Conservation (phyloP, 2,797 vertebrate genomes). For the Prionace glauca region DNA sequence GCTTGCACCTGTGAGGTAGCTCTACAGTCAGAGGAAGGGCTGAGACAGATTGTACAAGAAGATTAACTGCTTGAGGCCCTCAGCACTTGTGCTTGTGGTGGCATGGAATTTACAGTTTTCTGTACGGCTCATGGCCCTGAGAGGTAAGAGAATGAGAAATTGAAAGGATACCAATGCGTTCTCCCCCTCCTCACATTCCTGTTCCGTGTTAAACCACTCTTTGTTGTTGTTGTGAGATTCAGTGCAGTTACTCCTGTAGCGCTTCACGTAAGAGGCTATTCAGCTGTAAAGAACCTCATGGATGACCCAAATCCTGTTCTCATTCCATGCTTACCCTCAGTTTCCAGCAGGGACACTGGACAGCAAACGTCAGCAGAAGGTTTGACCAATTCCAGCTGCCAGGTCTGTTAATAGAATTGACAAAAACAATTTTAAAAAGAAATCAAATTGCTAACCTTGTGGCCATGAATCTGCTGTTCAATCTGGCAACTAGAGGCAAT, state of each 20-base stretch:
- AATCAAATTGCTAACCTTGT: neutral
- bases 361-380: neutral
- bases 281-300: neutral
- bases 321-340: neutral
- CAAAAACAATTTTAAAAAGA: neutral
- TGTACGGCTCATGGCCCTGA: neutral
- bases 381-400: neutral
- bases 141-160: neutral
- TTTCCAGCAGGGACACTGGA: neutral
- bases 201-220: neutral
- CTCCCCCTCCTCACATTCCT: neutral
- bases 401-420: neutral
- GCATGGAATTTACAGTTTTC: neutral
- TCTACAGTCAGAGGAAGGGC: neutral
- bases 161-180: neutral
- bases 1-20: conserved; percentile 26
- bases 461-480: neutral
- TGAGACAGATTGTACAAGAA: neutral
- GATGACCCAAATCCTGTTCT: neutral
- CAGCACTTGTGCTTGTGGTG: neutral
- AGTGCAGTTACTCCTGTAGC: neutral
- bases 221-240: neutral
- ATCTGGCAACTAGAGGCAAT: neutral
- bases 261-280: neutral
- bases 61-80: conserved; percentile 27